Base-by-base conservation (phyloP, 35 echinoderm and acorn worm species). In the Apostichopus japonicus region DNA sequence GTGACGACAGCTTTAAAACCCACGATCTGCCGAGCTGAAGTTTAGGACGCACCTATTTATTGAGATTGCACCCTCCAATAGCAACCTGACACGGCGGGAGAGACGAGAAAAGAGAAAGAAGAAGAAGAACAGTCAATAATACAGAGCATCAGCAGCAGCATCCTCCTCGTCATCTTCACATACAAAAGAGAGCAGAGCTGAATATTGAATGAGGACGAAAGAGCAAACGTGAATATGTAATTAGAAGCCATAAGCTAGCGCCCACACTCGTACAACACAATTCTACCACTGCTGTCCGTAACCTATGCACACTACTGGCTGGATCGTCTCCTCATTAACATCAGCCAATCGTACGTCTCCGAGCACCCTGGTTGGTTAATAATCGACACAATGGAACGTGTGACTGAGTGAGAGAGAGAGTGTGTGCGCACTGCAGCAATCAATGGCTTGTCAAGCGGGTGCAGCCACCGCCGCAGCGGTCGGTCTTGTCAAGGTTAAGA, bases 211-310 rank as follows among this genome's bases (percentile, higher is more conserved):
- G 81, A 84, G 81, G 81, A 55, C 54, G 81, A 84, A 51, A 84
- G 81, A 84, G 81, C 81, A 84, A 84, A 84, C 17, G 81, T 84
- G 81, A 84, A 84, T 84, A 84, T 84, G 81, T 84, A 84, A 84
- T 84, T 84, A 84, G 81, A 84, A 57, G 54, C 53, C 54, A 57
- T 84, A 84, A 84, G 81, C 53, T 84, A 58, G 54, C 56, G 33
- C 81, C 81, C 81, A 84, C 81, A 84, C 81, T 57, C 21, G 81
- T 24, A 84, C 81, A 57, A 84, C 81, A 84, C 81, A 84, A 17
- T 44, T 75, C 16, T 21, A 75, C 61, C 8, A 11, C 17, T 0
- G 81, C 56, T 84, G 81, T 84, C 24, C 54, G 24, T 54, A 19
- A 58, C 81, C 7, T 54, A 84, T 54, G 56, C 81, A 84, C 81